A percentile compares a stretch with the other conserved stretches of the same genome.
Evolutionary conservation across 2,113 vertebrate genomes (phyloP).

Genomic region (Tor tambroides): DNA sequence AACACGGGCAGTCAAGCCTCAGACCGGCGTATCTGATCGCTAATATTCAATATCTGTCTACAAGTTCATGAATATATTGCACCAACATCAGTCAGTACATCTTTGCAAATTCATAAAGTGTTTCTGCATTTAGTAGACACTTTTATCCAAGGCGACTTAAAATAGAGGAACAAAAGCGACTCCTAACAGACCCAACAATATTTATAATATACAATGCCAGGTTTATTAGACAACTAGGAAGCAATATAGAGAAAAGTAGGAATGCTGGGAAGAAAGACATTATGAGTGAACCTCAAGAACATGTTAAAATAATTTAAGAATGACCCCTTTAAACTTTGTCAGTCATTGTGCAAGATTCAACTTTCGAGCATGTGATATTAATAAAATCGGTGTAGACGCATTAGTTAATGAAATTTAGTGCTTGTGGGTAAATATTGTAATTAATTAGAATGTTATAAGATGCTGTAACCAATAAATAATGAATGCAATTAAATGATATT

Average conservation of each 20-base stretch:
- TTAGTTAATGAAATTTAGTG: too few relatives aligned
- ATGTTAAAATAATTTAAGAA: not conserved
- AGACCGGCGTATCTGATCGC: not conserved
- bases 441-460: too few relatives aligned
- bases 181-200: too few relatives aligned
- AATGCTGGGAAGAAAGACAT: too few relatives aligned
- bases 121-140: not conserved
- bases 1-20: not conserved
- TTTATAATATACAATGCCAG: too few relatives aligned
- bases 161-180: too few relatives aligned
- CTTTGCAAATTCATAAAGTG: not conserved
- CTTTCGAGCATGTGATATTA: not conserved
- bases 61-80: not conserved
- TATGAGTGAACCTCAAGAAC: not conserved
- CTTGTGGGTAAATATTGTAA: too few relatives aligned
- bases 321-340: not conserved
- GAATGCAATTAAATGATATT: too few relatives aligned
- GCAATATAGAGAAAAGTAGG: too few relatives aligned
- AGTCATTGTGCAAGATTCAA: not conserved
- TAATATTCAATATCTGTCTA: not conserved
- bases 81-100: not conserved
- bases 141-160: not conserved
- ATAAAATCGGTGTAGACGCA: not conserved
- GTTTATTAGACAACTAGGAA: too few relatives aligned
- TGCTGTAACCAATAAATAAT: too few relatives aligned